Percentiles rank a stretch among this genome's conserved stretches.
These are phyloP conservation scores for Limonius californicus DNA, from an alignment of 1,140 invertebrate genomes.

Conservation along the genomic window DNA sequence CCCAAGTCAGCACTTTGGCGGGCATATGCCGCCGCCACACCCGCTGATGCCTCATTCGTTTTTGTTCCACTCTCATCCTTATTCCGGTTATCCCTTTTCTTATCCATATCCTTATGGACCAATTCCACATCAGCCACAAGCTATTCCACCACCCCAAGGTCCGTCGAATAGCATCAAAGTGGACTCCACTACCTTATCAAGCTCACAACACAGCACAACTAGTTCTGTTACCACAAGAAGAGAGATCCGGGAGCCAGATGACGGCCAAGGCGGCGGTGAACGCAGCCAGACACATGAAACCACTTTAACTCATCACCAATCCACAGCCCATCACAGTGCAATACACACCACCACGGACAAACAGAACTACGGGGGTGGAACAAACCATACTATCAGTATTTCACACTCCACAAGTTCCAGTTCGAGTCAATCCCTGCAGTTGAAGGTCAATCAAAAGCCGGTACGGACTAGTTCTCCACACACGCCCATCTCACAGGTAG, in stretches of 20 bases:
- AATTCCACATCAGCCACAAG: slow-evolving; percentile 61
- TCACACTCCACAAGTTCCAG: slow-evolving; percentile 62
- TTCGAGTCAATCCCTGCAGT: slow-evolving; percentile 54
- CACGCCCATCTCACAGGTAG: slow-evolving; percentile 47
- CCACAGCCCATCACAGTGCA: slow-evolving; percentile 59
- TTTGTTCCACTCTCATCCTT: slow-evolving; percentile 66
- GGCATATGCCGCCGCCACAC: slow-evolving; percentile 58
- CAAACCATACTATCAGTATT: slow-evolving; percentile 58
- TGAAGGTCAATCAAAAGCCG: slow-evolving; percentile 46
- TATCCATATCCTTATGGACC: slow-evolving; percentile 66
- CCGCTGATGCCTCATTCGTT: slow-evolving; percentile 64
- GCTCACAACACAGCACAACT: slow-evolving; percentile 62
- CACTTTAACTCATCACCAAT: slow-evolving; percentile 59
- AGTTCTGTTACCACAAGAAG: slow-evolving; percentile 54
- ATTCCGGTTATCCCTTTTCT: slow-evolving; percentile 55
- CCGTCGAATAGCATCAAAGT: slow-evolving; percentile 13
- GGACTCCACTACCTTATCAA: slow-evolving; percentile 58
- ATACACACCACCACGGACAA: slow-evolving; percentile 59
- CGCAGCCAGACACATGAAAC: slow-evolving; percentile 58
- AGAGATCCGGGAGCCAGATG: slow-evolving; percentile 53
- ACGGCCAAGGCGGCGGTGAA: slow-evolving; percentile 45
- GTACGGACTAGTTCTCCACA: slow-evolving; percentile 53
- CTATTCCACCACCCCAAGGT: slow-evolving; percentile 61
- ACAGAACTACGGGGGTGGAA: slow-evolving; percentile 53
- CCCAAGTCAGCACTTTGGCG: slow-evolving; percentile 59